A percentile compares a stretch with the other conserved stretches of the same genome.
phyloP scores from a whole-genome alignment of 2,113 vertebrate genomes.

The Trinectes maculatus region DNA sequence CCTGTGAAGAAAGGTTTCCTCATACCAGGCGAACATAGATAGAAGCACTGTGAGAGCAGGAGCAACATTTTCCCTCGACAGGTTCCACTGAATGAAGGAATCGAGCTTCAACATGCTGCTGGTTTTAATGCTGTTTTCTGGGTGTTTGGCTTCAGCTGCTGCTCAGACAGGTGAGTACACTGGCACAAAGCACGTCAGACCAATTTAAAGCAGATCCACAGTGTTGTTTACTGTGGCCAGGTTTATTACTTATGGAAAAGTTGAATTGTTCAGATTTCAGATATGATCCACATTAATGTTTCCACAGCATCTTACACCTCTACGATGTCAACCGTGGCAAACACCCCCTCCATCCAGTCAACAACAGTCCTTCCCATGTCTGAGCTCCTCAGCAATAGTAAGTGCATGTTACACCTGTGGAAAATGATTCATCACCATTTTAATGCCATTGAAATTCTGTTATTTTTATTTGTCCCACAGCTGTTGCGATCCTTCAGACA shows the following conservation, averaged over 20 bases:
- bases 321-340: fast-evolving
- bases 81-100: background rate
- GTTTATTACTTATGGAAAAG: background rate
- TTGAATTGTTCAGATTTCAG: background rate
- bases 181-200: too few relatives aligned
- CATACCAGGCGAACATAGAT: background rate
- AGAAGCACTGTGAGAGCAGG: background rate
- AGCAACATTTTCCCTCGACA: background rate
- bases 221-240: too few relatives aligned
- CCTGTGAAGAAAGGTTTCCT: constrained; percentile 9
- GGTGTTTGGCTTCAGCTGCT: constrained; percentile 39
- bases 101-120: constrained; percentile 50
- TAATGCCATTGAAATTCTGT: background rate
- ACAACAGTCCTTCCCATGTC: background rate
- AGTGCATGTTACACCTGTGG: background rate
- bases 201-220: too few relatives aligned
- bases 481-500: constrained; percentile 15
- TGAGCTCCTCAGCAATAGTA: background rate
- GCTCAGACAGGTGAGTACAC: constrained; percentile 40
- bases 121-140: constrained; percentile 42
- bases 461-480: constrained; percentile 22
- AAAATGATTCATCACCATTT: background rate
- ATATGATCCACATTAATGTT: background rate
- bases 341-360: fast-evolving
- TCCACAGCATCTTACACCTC: background rate